Percentiles rank a stretch among this genome's conserved stretches.
These are phyloP conservation scores for Petrophora chlorosata DNA, from an alignment of 2,888 invertebrate genomes.

Conservation along the genomic window DNA sequence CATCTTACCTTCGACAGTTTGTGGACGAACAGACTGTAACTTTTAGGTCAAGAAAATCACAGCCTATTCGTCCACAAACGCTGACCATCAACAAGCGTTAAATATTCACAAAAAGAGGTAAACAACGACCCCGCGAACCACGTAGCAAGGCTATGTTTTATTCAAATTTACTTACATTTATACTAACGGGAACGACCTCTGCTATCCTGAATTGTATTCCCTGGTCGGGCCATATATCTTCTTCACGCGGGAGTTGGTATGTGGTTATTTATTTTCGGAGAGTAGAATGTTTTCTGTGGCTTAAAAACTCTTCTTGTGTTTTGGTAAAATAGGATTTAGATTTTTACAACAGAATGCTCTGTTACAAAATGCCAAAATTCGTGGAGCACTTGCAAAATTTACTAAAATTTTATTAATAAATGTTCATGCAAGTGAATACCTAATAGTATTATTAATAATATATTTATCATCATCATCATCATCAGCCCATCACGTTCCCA, in stretches of 20 bases:
- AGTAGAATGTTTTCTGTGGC: too few species aligned
- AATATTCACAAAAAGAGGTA: conserved; percentile 31
- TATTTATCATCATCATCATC: too few species aligned
- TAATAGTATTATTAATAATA: too few species aligned
- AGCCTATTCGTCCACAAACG: neutral
- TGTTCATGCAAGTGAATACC: too few species aligned
- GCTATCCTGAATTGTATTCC: conserved; percentile 79
- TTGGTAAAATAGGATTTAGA: too few species aligned
- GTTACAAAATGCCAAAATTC: too few species aligned
- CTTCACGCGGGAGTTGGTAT: conserved; percentile 64
- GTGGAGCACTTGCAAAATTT: too few species aligned
- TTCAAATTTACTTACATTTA: conserved; percentile 84
- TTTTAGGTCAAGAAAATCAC: conserved; percentile 4
- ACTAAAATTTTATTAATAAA: too few species aligned
- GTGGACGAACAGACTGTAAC: neutral
- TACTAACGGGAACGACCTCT: conserved; percentile 82
- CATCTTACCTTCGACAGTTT: neutral
- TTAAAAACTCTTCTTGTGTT: too few species aligned
- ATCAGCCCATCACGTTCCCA: too few species aligned
- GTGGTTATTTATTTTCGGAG: conserved; percentile 75
- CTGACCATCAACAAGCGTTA: conserved; percentile 25
- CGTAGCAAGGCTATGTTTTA: conserved; percentile 72
- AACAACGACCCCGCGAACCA: conserved; percentile 39
- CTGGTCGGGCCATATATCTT: conserved; percentile 80
- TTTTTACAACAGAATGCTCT: too few species aligned